These are phyloP conservation scores for Panopea generosa DNA, from an alignment of 2,888 invertebrate genomes.

Conservation along the genomic window DNA sequence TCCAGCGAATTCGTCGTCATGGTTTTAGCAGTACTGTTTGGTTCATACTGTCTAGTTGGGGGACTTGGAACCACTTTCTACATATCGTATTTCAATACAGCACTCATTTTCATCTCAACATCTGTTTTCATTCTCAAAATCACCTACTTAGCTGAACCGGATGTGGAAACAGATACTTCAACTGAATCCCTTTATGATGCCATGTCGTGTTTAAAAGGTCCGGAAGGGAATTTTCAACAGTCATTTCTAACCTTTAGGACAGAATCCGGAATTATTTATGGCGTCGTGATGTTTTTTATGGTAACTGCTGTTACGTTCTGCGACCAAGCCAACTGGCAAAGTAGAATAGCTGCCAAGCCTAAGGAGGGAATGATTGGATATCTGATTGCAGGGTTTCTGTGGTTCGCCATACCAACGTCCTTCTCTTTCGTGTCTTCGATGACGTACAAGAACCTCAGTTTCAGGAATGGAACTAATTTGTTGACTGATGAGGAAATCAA, in stretches of 20 bases:
- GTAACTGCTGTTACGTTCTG: slow-evolving; percentile 68
- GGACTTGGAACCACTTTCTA: slow-evolving; percentile 83
- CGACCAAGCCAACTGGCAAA: slow-evolving; percentile 83
- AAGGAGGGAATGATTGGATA: slow-evolving; percentile 80
- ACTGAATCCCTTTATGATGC: slow-evolving; percentile 66
- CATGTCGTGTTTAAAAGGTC: slow-evolving; percentile 68
- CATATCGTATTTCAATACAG: slow-evolving; percentile 81
- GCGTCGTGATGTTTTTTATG: slow-evolving; percentile 69
- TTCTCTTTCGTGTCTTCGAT: slow-evolving; percentile 74
- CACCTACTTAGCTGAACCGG: slow-evolving; percentile 64
- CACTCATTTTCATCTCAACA: slow-evolving; percentile 76
- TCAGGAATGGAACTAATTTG: slow-evolving; percentile 64
- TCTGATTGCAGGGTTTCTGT: slow-evolving; percentile 79
- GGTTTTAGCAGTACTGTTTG: slow-evolving; percentile 77
- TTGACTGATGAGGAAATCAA: slow-evolving; percentile 59
- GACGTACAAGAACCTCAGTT: slow-evolving; percentile 71
- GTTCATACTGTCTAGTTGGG: slow-evolving; percentile 78
- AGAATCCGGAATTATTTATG: slow-evolving; percentile 73
- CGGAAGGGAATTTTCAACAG: slow-evolving; percentile 68
- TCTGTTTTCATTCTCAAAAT: slow-evolving; percentile 72
- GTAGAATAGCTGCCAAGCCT: slow-evolving; percentile 82
- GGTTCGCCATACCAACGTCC: slow-evolving; percentile 82
- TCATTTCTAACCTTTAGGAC: slow-evolving; percentile 76
- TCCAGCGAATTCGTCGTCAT: slow-evolving; percentile 76
- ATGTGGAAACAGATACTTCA: slow-evolving; percentile 55